phyloP scores from a whole-genome alignment of 1,140 invertebrate species.

The Panulirus ornatus region DNA sequence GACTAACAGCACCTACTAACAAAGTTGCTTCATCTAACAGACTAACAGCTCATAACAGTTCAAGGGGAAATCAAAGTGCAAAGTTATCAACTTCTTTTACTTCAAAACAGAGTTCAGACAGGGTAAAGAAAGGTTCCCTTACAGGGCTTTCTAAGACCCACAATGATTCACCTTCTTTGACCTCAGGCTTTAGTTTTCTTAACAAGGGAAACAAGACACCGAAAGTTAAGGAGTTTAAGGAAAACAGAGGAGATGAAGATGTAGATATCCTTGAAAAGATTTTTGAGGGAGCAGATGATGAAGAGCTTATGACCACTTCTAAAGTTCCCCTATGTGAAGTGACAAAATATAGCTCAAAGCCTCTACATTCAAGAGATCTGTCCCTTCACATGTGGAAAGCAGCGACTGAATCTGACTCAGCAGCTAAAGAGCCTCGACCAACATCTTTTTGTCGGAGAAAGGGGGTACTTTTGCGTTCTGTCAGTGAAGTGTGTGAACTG shows the following conservation, averaged over 20 bases:
- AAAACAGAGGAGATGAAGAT: conserved; percentile 42
- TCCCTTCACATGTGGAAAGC: conserved; percentile 24
- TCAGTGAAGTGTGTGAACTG: conserved; percentile 52
- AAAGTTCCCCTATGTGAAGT: not conserved
- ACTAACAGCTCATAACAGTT: conserved; percentile 38
- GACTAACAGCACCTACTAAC: conserved; percentile 61
- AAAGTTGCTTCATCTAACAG: conserved; percentile 55
- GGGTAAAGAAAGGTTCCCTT: conserved; percentile 6
- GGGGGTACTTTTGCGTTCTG: conserved; percentile 22
- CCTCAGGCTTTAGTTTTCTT: conserved; percentile 52
- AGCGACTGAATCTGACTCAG: not conserved
- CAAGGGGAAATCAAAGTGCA: conserved; percentile 11
- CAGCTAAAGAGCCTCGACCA: conserved; percentile 16
- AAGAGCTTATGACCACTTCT: conserved; percentile 32
- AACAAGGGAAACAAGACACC: conserved; percentile 36
- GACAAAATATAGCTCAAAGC: conserved; percentile 8
- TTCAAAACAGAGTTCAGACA: conserved; percentile 5
- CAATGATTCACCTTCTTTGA: conserved; percentile 6
- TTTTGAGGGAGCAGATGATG: conserved; percentile 27
- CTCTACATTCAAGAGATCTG: not conserved
- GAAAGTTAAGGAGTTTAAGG: conserved; percentile 48
- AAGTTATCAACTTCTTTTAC: conserved; percentile 35
- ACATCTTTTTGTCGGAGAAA: conserved; percentile 3
- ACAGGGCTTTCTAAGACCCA: conserved; percentile 34
- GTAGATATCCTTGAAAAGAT: conserved; percentile 47